Evolutionary conservation across 2,888 invertebrate genomes (phyloP).

Genomic region (Heliconius sara): DNA sequence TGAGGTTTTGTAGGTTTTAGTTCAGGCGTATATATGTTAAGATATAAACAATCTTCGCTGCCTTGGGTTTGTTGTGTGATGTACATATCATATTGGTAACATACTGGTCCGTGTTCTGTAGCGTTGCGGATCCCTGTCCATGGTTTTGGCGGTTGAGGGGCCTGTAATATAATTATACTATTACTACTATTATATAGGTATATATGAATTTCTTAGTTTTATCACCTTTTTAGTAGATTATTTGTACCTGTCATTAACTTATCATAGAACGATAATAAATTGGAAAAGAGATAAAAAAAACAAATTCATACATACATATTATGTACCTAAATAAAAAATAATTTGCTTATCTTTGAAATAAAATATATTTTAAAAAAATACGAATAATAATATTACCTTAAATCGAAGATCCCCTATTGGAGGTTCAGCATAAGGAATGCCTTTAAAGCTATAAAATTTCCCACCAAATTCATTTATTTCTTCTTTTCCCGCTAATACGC

Average conservation of each 20-base stretch:
- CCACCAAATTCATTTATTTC: constrained; percentile 51
- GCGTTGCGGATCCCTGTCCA: constrained; percentile 66
- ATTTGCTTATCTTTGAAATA: not conserved
- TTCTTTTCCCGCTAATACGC: constrained; percentile 57
- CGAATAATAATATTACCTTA: constrained; percentile 5
- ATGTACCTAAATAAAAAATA: too few species aligned
- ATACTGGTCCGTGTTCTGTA: constrained; percentile 56
- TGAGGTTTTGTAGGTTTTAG: constrained; percentile 50
- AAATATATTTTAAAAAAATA: not conserved
- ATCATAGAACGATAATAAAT: not conserved
- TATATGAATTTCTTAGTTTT: not conserved
- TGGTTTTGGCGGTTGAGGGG: constrained; percentile 56
- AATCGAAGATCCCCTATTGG: constrained; percentile 47
- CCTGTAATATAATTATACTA: constrained; percentile 55
- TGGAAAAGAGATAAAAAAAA: not conserved
- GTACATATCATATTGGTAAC: constrained; percentile 59
- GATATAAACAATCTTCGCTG: constrained; percentile 64
- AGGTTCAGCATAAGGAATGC: constrained; percentile 48
- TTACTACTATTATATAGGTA: not conserved
- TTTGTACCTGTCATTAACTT: not conserved
- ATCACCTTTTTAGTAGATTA: not conserved
- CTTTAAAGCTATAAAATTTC: constrained; percentile 48
- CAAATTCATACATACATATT: too few species aligned
- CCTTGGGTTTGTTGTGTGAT: constrained; percentile 50
- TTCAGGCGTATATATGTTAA: constrained; percentile 66